Conservation (phyloP, 2,113 vertebrate species). For the Euleptes europaea region DNA sequence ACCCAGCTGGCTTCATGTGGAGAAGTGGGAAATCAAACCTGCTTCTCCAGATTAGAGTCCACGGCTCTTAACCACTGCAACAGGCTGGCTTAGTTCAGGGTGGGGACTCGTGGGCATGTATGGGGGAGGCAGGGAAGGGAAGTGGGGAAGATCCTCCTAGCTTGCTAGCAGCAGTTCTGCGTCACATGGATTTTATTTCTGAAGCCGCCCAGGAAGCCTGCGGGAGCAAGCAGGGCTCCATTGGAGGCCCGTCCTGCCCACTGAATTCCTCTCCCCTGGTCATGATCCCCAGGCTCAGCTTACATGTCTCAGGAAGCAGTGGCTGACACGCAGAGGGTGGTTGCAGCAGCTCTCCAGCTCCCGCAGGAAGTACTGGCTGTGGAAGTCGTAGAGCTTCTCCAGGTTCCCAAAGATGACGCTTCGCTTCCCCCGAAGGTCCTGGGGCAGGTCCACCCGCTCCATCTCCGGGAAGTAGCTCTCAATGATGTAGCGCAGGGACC, state of each 20-base stretch:
- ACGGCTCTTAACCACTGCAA: no score
- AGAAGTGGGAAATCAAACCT: no score
- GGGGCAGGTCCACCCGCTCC: constrained; percentile 89
- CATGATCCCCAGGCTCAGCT: neutral
- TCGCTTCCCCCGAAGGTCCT: constrained; percentile 92
- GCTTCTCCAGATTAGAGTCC: no score
- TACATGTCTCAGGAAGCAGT: constrained; percentile 92
- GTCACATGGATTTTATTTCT: no score
- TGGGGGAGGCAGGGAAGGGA: no score
- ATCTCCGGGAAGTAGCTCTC: constrained; percentile 94
- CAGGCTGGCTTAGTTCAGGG: no score
- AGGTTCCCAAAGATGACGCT: constrained; percentile 93
- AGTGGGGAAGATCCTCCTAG: no score
- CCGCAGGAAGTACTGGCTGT: constrained; percentile 90
- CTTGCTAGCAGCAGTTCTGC: no score
- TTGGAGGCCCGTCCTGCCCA: neutral
- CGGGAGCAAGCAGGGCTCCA: neutral
- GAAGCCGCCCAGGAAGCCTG: no score
- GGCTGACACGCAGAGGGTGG: constrained; percentile 88
- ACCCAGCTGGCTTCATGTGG: no score
- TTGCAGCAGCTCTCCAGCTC: constrained; percentile 94
- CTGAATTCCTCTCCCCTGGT: neutral
- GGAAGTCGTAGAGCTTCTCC: constrained; percentile 94
- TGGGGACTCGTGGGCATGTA: no score
- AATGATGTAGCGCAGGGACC: constrained; percentile 88